Evolutionary conservation across 2,113 vertebrate genomes (phyloP), one percentile per base, ranked within the genome.

Genomic region (Empidonax traillii): DNA sequence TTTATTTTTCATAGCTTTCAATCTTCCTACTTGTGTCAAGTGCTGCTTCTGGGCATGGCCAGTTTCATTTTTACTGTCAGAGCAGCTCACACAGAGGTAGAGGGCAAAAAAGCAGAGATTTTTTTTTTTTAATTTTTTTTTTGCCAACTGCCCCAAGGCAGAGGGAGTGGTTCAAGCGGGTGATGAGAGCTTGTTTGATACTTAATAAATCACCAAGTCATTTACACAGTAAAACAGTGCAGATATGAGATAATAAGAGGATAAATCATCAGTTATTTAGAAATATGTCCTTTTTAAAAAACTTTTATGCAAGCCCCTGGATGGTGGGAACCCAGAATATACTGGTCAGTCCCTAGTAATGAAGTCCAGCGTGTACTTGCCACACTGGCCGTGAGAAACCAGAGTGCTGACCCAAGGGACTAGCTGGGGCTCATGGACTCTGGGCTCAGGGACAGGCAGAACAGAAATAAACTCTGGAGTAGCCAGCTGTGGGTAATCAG

Each of bases 291-390:
- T 19, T 55, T 37, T 4, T 10, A 7, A 59, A 49, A 41, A 41
- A 41, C 11, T 55, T 39, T 51, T 24, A 41, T 14, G 20, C 12
- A 52, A 55, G 49, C 27, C 71, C n/a, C 39, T 62, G 39, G 18
- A 24, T 51, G 58, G 35, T 67, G 46, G 74, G 76, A 94, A 76
- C 21, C 10, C 3, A 0, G 44, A 43, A 22, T 31, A 37, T 28
- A 30, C 53, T 39, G 41, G 35, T 62, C 46, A 65, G 65, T 12
- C 24, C 27, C 52, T 27, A 59, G 39, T 35, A 68, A 72, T 19
- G 59, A 74, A 47, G 33, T 35, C 8, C 0, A 1, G 61, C 4
- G 0, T 1, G 2, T 8, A 44, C 11, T 68, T 66, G 39, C 27
- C 44, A 17, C 11, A 53, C 4, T n/a, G 41, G 23, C 79, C 0